Evolutionary conservation across 2,797 vertebrate genomes (phyloP).

Genomic region (Enteromius trimaculatus): DNA sequence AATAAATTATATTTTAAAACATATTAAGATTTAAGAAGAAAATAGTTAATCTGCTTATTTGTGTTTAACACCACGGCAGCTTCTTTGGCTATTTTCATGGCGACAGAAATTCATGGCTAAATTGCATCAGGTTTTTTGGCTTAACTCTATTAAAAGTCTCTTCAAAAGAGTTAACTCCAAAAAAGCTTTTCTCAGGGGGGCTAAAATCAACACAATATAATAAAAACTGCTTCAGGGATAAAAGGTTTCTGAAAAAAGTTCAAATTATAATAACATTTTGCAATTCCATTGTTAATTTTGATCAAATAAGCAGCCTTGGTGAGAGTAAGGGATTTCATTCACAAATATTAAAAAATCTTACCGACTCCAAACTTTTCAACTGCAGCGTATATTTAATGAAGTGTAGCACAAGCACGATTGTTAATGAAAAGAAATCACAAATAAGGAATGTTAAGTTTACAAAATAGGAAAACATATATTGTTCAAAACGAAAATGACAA

Average conservation of each 20-base stretch:
- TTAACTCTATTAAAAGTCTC: background rate
- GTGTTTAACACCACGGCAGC: background rate
- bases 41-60: background rate
- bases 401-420: background rate
- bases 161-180: background rate
- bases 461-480: background rate
- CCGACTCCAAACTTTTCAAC: background rate
- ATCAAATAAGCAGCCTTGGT: background rate
- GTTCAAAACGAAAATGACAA: background rate
- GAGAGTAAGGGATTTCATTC: background rate
- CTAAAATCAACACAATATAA: background rate
- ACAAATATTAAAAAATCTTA: background rate
- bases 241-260: background rate
- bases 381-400: background rate
- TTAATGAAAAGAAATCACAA: background rate
- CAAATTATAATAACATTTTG: background rate
- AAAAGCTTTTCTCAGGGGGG: background rate
- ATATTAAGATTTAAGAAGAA: background rate
- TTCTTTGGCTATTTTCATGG: background rate
- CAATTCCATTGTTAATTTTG: background rate
- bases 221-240: background rate
- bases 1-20: background rate
- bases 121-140: background rate
- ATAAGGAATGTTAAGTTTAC: background rate
- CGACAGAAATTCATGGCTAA: background rate